Evolutionary conservation across 2,888 invertebrate species (phyloP), one percentile per base, ranked within the genome.

Genomic region (Scaeva pyrastri): DNA sequence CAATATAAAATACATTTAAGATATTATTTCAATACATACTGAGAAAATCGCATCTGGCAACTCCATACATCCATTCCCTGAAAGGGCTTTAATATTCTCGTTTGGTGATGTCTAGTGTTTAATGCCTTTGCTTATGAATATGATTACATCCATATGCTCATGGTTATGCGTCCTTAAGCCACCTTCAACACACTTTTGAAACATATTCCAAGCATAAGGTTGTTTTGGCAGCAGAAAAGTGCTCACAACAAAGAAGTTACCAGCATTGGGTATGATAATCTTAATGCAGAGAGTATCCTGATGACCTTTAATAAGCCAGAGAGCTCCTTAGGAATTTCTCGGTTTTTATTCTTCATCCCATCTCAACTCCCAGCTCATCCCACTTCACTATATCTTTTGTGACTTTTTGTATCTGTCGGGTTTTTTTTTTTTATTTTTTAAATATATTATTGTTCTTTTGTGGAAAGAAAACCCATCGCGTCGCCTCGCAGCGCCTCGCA

Each of bases 241-340:
- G 31, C 19, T 36, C 66, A 43, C 45, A 11, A 36, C 66, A 23
- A 48, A 66, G 66, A n/a, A 45, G 77, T 60, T 31, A 58, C 72
- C 31, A 52, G 6, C 23, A 31, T 31, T 7, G 31, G 56, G 56
- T 48, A 43, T 48, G 19, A 68, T 68, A 19, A 68, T 77, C 73
- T 77, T 86, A 76, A 81, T 86, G 73, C 70, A 77, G 71, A 86
- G 80, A 86, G 76, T 62, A 81, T 81, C 80, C 85, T 70, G 76
- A 81, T 86, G 85, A 77, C 80, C 85, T 60, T 73, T 75, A 85
- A 85, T 80, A 80, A 85, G 85, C 80, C 43, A 68, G 31, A 75
- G 75, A 84, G 84, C 70, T 84, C 75, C 74, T 84, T 66, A 73
- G 66, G 71, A 76, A 79, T 75, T 74, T 74, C 50, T 74, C 1